Base-by-base conservation (phyloP, 2,888 invertebrate species). In the Lypha dubia region DNA sequence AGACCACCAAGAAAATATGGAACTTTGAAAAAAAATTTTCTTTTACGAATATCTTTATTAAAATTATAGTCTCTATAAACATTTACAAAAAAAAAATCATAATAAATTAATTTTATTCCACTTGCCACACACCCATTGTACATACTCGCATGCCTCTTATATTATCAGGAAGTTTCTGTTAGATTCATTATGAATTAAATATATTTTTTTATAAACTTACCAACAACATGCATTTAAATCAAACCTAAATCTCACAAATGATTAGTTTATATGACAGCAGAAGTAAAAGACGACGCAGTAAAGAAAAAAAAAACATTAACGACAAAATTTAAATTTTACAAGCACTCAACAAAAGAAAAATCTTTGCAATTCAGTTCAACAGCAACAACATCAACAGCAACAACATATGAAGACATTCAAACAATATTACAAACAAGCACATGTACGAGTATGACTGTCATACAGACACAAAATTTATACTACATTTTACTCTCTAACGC, bases 251-350 rank as follows among this genome's bases (percentile, higher is more conserved):
- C 77, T 44, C 24, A 44, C 32, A 70, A 51, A 70, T 70, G 77
- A 79, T 79, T 70, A 70, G 62, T 77, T 77, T 77, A 68, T 77
- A 60, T 75, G 77, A 79, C 77, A 79, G 56, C 28, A 53, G n/a
- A 53, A 65, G 17, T 32, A 56, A 9, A 51, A 11, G 15, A 46
- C n/a, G 8, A 38, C n/a, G 15, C 24, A 46, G 6, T n/a, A 35
- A 24, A 11, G 53, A n/a, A n/a, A n/a, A n/a, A n/a, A n/a, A n/a
- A n/a, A 63, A 74, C 17, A 63, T 15, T 17, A 62, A 51, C 62
- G 35, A 67, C 49, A 60, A 60, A 68, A 60, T 60, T 68, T 68
- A 60, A 77, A 49, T 49, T 68, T 41, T 38, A 49, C 58, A 41
- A 60, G 49, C 51, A 62, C 60, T 73, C 73, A 62, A 62, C 58